These are phyloP conservation scores for Palythoa caribaeorum DNA, from an alignment of 92 coral and sea anemone species.

Conservation along the genomic window DNA sequence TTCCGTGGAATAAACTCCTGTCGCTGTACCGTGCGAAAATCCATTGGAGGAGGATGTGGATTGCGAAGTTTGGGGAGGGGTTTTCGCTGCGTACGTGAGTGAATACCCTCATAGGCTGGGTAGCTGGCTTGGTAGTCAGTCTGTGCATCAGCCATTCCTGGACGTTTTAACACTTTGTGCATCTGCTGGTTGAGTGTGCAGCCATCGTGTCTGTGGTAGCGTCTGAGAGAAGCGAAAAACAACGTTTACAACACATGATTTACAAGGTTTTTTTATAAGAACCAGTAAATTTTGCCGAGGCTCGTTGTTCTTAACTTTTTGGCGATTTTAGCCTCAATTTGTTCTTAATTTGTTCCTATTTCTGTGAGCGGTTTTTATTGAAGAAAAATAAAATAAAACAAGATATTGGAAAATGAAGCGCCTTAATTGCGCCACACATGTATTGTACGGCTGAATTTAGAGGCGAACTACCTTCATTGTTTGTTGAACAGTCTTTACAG, in stretches of 20 bases:
- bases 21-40: slow-evolving; percentile 91
- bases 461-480: too few relatives aligned
- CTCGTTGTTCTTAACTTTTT: too few relatives aligned
- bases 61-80: slow-evolving; percentile 93
- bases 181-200: slow-evolving; percentile 84
- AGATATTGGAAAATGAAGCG: too few relatives aligned
- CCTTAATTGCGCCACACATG: too few relatives aligned
- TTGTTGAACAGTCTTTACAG: too few relatives aligned
- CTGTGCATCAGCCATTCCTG: slow-evolving; percentile 82
- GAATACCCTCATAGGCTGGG: slow-evolving; percentile 64
- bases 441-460: too few relatives aligned
- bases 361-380: too few relatives aligned
- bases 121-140: slow-evolving; percentile 90
- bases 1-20: slow-evolving; percentile 68
- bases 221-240: slow-evolving; percentile 54
- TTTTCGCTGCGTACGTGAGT: slow-evolving; percentile 74
- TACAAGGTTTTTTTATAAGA: too few relatives aligned
- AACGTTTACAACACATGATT: background rate
- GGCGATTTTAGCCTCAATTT: too few relatives aligned
- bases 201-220: slow-evolving; percentile 92
- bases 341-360: too few relatives aligned
- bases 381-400: too few relatives aligned
- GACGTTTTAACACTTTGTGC: slow-evolving; percentile 82
- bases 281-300: too few relatives aligned
- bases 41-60: slow-evolving; percentile 98